phyloP scores from a whole-genome alignment of 2,797 vertebrate species.

The Pteronotus mesoamericanus region DNA sequence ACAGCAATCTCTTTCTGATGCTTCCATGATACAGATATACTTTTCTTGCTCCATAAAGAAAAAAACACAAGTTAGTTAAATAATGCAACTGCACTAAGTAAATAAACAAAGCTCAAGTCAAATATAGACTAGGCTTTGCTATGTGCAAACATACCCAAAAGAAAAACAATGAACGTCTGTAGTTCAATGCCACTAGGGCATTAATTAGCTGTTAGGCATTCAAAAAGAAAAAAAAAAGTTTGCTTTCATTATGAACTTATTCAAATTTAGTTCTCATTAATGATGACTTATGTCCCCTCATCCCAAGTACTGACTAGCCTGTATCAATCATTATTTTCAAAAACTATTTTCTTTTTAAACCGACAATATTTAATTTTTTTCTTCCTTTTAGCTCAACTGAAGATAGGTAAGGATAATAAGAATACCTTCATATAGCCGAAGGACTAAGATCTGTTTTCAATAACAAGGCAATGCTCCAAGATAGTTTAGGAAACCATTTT shows the following conservation, averaged over 20 bases:
- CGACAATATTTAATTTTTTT: conserved; percentile 19
- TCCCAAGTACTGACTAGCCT: not conserved
- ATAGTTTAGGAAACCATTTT: not conserved
- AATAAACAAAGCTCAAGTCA: conserved; percentile 67
- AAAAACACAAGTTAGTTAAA: conserved; percentile 52
- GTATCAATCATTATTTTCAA: conserved; percentile 40
- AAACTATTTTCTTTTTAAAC: conserved; percentile 28
- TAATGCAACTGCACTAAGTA: conserved; percentile 47
- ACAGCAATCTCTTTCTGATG: conserved; percentile 12
- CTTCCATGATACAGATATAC: not conserved
- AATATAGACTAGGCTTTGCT: conserved; percentile 49
- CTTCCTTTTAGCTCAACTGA: not conserved
- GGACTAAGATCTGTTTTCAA: not conserved
- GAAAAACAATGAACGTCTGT: conserved; percentile 57
- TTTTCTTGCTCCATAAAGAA: conserved; percentile 22
- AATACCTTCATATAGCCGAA: not conserved
- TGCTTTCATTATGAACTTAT: conserved; percentile 56
- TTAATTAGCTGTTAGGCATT: conserved; percentile 60
- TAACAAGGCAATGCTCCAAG: not conserved
- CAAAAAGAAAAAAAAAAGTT: conserved; percentile 47
- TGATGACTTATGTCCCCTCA: conserved; percentile 48
- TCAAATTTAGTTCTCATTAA: conserved; percentile 42
- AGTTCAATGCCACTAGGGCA: conserved; percentile 5
- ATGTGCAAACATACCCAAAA: conserved; percentile 39
- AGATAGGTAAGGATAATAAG: not conserved